A percentile compares a stretch with the other conserved stretches of the same genome.
Evolutionary conservation across 1,140 invertebrate genomes (phyloP).

Genomic region (Oreohelix idahoensis): DNA sequence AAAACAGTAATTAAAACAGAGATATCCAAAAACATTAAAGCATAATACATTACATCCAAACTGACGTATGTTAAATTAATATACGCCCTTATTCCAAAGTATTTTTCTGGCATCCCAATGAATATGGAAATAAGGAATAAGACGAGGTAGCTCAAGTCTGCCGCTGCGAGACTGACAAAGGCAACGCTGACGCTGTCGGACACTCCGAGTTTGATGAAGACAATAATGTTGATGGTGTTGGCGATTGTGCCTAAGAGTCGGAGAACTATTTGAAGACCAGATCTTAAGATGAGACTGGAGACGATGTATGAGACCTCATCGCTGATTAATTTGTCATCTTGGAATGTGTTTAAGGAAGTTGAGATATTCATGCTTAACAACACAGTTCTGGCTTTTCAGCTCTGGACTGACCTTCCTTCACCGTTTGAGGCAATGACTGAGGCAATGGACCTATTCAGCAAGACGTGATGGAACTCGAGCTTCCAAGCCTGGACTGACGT

Average conservation of each 20-base stretch:
- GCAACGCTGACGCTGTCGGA: not conserved
- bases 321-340: not conserved
- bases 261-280: not conserved
- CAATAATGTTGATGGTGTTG: not conserved
- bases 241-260: not conserved
- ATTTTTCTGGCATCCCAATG: not conserved
- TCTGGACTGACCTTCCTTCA: too few species aligned
- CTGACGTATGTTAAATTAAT: not conserved
- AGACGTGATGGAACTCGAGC: too few species aligned
- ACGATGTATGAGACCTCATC: not conserved
- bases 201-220: not conserved
- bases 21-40: slow-evolving; percentile 1
- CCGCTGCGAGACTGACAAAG: not conserved
- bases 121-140: not conserved
- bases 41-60: not conserved
- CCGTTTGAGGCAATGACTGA: too few species aligned
- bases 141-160: not conserved
- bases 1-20: not conserved
- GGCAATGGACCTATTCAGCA: too few species aligned
- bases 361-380: too few species aligned
- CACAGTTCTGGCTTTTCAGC: too few species aligned
- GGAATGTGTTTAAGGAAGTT: too few species aligned
- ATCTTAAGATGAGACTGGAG: not conserved
- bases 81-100: not conserved
- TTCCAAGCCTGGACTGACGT: too few species aligned